phyloP scores from a whole-genome alignment of 2,888 invertebrate genomes.

The Geophilus truncorum region DNA sequence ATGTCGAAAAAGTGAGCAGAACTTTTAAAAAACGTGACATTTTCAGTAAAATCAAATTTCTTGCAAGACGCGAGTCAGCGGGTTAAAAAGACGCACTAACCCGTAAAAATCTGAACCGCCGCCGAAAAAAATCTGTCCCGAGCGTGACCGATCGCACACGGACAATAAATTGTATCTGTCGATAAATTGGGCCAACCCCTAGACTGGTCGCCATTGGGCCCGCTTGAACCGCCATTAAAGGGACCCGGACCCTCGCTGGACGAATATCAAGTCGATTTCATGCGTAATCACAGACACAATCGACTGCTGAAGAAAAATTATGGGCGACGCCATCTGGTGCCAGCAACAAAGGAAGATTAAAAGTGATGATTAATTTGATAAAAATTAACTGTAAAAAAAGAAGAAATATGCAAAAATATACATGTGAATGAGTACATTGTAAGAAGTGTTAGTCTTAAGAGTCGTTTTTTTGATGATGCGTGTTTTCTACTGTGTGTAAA shows the following conservation, averaged over 20 bases:
- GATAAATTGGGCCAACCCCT: not conserved
- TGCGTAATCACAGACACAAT: constrained; percentile 3
- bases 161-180: not conserved
- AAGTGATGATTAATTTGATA: not conserved
- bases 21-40: no score
- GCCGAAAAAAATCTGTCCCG: not conserved
- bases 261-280: constrained; percentile 16
- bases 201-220: not conserved
- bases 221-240: not conserved
- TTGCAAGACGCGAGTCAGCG: no score
- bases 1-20: no score
- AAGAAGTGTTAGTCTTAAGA: no score
- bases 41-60: no score
- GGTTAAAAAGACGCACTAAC: no score
- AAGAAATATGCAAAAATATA: no score
- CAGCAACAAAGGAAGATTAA: not conserved
- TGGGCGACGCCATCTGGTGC: not conserved
- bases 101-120: no score
- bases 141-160: not conserved
- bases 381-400: not conserved
- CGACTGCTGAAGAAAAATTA: not conserved
- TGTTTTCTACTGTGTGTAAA: no score
- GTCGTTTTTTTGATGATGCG: no score
- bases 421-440: no score
- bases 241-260: not conserved